These are phyloP conservation scores for Terebella lapidaria DNA, from an alignment of 2,888 invertebrate species.

Conservation along the genomic window DNA sequence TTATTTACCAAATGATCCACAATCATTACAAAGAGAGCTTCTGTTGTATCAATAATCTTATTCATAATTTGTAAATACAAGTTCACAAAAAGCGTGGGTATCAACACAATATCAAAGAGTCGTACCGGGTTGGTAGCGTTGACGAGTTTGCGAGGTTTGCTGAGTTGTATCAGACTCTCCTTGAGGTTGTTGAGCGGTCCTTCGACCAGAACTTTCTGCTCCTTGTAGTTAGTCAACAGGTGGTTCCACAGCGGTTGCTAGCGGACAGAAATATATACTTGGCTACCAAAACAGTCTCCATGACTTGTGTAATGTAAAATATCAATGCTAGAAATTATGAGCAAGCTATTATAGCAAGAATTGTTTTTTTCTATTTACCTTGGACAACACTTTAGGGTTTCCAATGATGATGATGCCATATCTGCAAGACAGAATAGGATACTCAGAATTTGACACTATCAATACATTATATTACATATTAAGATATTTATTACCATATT, in stretches of 20 bases:
- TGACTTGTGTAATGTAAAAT: neutral
- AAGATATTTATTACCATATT: no score
- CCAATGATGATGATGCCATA: slow-evolving; percentile 98
- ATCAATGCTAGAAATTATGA: neutral
- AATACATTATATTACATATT: no score
- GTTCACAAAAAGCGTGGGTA: no score
- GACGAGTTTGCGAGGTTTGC: slow-evolving; percentile 91
- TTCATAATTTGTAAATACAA: no score
- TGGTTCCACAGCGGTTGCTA: slow-evolving; percentile 97
- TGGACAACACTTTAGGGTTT: slow-evolving; percentile 96
- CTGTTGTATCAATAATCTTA: neutral
- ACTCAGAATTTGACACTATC: no score
- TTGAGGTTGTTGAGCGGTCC: slow-evolving; percentile 95
- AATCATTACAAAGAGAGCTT: neutral
- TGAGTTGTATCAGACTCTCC: slow-evolving; percentile 92
- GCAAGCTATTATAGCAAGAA: neutral
- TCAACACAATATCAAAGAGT: no score
- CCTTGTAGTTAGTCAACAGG: slow-evolving; percentile 92
- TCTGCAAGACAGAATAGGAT: no score
- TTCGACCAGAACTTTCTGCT: slow-evolving; percentile 92
- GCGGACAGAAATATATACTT: neutral
- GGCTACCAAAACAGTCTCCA: neutral
- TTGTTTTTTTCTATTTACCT: slow-evolving; percentile 58
- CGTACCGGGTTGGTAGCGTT: slow-evolving; percentile 81
- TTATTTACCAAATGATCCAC: no score